Conservation (phyloP, 2,888 invertebrate species). For the Campoplex nolae region DNA sequence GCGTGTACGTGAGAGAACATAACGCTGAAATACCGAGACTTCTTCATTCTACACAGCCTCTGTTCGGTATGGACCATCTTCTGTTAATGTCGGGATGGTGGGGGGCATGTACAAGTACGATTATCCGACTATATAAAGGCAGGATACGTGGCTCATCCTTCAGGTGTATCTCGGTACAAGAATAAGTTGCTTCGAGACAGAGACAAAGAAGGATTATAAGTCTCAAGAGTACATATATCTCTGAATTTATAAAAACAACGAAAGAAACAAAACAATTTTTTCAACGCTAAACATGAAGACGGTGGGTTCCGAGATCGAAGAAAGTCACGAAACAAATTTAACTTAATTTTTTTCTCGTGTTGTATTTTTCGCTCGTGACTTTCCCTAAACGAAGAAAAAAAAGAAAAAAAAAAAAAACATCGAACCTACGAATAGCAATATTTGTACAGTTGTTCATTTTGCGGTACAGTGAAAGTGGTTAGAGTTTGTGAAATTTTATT, state of each 20-base stretch:
- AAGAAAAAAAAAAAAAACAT: neutral
- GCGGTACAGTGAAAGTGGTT: conserved; percentile 82
- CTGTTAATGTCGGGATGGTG: conserved; percentile 64
- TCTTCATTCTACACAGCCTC: conserved; percentile 53
- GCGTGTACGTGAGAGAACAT: conserved; percentile 2
- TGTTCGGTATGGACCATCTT: conserved; percentile 53
- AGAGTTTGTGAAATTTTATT: conserved; percentile 73
- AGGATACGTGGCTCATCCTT: conserved; percentile 77
- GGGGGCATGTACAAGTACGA: conserved; percentile 77
- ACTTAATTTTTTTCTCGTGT: conserved; percentile 23
- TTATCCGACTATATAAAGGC: conserved; percentile 83
- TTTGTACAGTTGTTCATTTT: conserved; percentile 68
- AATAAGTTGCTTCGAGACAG: conserved; percentile 73
- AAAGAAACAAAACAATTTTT: conserved; percentile 50
- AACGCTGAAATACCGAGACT: conserved; percentile 38
- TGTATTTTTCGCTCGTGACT: neutral
- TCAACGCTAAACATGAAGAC: conserved; percentile 77
- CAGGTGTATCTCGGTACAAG: conserved; percentile 78
- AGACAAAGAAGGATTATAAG: conserved; percentile 60
- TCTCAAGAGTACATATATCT: conserved; percentile 31
- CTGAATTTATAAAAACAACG: neutral
- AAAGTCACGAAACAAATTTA: neutral
- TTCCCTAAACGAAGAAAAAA: neutral
- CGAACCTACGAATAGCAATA: neutral
- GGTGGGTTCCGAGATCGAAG: conserved; percentile 77